Base-by-base conservation (phyloP, 2,888 invertebrate species). In the Oligia fasciuncula region DNA sequence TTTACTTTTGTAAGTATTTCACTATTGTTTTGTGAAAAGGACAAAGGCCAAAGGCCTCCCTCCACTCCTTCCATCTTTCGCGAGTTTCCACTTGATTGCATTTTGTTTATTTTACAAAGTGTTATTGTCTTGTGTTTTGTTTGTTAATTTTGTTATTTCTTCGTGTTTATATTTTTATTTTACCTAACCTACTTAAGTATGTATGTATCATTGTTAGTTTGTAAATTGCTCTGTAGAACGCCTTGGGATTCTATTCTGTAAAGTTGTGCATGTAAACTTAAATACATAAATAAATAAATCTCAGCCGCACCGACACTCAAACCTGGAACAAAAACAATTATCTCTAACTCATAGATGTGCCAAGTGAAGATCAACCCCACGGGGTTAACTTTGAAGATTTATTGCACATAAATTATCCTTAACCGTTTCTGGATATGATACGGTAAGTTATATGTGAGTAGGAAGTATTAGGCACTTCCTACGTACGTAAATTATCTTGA, bases 321-420 rank as follows among this genome's bases (percentile, higher is more conserved):
- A 54, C 23, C n/a, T 6, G 5, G 2, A 69, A 80, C 35, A 63
- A 29, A 9, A 63, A 54, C n/a, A 70, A 63, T 70, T 63, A 71
- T 49, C 40, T 17, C 8, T n/a, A 63, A 51, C 1, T 35, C 35
- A 62, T 63, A 19, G 46, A 4, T 40, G 40, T 14, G 14, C 19
- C 62, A 70, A 3, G 60, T 63, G 29, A 23, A 49, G 69, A 60
- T 57, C 29, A 65, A 62, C 49, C 65, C 43, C 51, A 65, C 17
- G 29, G 71, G 63, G 65, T 81, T 66, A 77, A 82, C 77, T 84
- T 85, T 29, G 66, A 66, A 73, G 83, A 84, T 82, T 85, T 73
- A 84, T 85, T 70, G 46, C 73, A 66, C 73, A 85, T 84, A 84
- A 85, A 84, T 84, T 82, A 84, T 85, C 43, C 29, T 66, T 49